Evolutionary conservation across 2,113 vertebrate genomes (phyloP), one percentile per base, ranked within the genome.

Genomic region (Pungitius pungitius): DNA sequence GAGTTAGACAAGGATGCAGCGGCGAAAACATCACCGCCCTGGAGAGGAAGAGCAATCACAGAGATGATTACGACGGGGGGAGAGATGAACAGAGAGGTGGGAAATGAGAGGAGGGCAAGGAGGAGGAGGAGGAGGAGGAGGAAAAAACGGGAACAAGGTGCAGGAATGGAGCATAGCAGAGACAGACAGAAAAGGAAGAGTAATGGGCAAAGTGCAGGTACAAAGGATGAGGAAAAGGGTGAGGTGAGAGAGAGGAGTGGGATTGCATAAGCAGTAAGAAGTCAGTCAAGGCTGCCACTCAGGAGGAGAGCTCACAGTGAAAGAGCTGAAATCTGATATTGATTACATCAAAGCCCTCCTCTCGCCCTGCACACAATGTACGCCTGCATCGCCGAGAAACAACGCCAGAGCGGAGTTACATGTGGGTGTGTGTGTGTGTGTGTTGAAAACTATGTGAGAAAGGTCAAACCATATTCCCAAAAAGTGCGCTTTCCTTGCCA

Each of bases 291-390:
- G 83, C 89, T 87, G 89, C 87, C 85, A 82, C 87, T 88, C 87
- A 77, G 86, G 80, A 88, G 73, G 85, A 91, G 85, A 83, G 87
- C 90, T 84, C 85, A 47, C 78, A 88, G 82, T 87, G 85, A 90
- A 91, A 89, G 83, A 82, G 85, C 86, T 90, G 88, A 91, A 91
- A 91, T 91, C 87, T 90, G 88, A 92, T 92, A 92, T 92, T 87
- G 90, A 93, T 92, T 85, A 87, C 80, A 92, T 90, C 88, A 90
- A 88, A 90, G 78, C 83, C 73, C 69, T 88, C 70, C 85, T 83
- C 78, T 89, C 63, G 52, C 78, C 78, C 84, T 83, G 87, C 82
- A 82, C 87, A 86, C 85, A 88, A 62, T 81, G 85, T 84, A 83
- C 82, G 62, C 78, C 80, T 57, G 77, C 79, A 72, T 83, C 69